Conservation (phyloP, 2,113 vertebrate species). For the Cettia cetti region DNA sequence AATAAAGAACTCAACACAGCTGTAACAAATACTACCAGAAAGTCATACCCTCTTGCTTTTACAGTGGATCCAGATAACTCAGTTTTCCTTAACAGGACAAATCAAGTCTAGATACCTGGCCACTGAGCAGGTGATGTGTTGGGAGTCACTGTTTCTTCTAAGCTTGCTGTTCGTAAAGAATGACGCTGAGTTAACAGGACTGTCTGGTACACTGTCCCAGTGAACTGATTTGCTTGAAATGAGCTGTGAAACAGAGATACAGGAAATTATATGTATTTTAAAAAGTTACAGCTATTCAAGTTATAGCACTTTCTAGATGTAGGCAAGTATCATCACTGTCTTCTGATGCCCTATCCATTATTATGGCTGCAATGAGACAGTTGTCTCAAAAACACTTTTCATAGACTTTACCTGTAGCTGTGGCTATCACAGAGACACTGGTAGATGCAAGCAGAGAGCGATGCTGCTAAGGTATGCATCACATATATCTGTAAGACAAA, state of each 20-base stretch:
- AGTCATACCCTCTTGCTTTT: neutral
- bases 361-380: neutral
- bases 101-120: constrained; percentile 83
- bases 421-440: constrained; percentile 96
- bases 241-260: constrained; percentile 69
- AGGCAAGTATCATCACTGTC: neutral
- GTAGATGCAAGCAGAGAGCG: constrained; percentile 96
- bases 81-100: neutral
- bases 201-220: constrained; percentile 92
- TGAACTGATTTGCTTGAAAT: constrained; percentile 90
- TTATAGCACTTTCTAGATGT: neutral
- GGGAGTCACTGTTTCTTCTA: constrained; percentile 87
- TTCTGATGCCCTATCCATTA: neutral
- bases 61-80: neutral
- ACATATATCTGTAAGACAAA: constrained; percentile 85
- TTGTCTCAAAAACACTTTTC: neutral
- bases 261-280: neutral
- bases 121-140: constrained; percentile 93
- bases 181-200: constrained; percentile 84
- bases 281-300: neutral
- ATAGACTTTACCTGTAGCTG: constrained; percentile 83
- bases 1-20: neutral
- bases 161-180: constrained; percentile 78
- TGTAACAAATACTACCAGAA: neutral
- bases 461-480: constrained; percentile 94